phyloP scores from a whole-genome alignment of 2,797 vertebrate genomes.

The Morelia viridis region DNA sequence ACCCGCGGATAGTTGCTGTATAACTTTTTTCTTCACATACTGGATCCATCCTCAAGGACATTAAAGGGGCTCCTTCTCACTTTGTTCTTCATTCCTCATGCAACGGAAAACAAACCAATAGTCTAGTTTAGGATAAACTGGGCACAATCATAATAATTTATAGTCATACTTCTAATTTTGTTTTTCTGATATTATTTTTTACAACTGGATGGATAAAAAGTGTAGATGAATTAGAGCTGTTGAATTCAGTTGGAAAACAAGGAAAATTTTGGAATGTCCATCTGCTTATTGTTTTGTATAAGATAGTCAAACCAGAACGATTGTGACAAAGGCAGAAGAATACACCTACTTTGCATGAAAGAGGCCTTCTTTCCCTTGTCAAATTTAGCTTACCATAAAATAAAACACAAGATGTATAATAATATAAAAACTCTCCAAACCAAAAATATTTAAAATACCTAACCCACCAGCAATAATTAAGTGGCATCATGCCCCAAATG shows the following conservation, averaged over 20 bases:
- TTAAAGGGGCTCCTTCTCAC: not conserved
- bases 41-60: fast-evolving
- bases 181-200: not conserved
- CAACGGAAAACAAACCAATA: conserved; percentile 21
- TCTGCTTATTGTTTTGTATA: not conserved
- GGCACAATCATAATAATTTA: not conserved
- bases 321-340: not conserved
- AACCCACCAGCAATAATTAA: not conserved
- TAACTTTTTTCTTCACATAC: fast-evolving
- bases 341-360: not conserved
- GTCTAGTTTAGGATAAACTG: not conserved
- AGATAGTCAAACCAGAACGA: not conserved
- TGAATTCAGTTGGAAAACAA: not conserved
- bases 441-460: not conserved
- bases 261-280: not conserved
- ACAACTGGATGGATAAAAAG: not conserved
- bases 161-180: not conserved
- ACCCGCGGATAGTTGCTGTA: fast-evolving
- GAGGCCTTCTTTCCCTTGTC: not conserved
- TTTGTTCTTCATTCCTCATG: not conserved
- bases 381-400: not conserved
- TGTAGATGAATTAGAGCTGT: not conserved
- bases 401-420: not conserved
- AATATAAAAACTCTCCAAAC: not conserved
- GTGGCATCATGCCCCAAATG: not conserved